Evolutionary conservation across 2,888 invertebrate genomes (phyloP).

Genomic region (Nephrotoma guestfalica): DNA sequence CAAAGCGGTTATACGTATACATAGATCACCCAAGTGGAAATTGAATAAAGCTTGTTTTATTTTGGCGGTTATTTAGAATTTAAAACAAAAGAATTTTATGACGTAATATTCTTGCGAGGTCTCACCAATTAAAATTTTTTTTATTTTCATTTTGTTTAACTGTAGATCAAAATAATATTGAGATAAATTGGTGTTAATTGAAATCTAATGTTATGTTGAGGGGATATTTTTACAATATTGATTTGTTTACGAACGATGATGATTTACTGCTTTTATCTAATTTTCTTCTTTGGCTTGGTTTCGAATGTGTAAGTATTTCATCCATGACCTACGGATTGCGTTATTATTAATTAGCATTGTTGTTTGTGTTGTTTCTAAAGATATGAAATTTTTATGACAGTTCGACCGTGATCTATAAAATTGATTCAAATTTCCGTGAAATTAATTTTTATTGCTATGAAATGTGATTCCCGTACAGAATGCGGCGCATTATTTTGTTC

Average conservation of each 20-base stretch:
- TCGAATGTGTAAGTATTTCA: not conserved
- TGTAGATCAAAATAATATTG: not conserved
- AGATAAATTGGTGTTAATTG: not conserved
- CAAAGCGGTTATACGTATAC: not conserved
- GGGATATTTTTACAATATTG: not conserved
- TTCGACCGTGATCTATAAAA: not conserved
- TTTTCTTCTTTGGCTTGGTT: not conserved
- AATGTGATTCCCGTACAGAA: not conserved
- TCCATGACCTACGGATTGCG: not conserved
- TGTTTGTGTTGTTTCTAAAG: not conserved
- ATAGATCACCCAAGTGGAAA: not conserved
- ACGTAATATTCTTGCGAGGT: too few species aligned
- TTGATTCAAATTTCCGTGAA: not conserved
- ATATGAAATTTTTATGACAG: too few species aligned
- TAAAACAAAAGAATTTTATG: not conserved
- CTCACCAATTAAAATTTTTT: too few species aligned
- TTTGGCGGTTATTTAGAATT: not conserved
- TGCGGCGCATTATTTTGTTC: not conserved
- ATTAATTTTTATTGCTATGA: not conserved
- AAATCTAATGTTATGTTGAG: not conserved
- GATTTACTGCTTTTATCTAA: not conserved
- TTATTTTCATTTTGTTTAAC: too few species aligned
- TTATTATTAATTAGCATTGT: not conserved
- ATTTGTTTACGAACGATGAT: not conserved
- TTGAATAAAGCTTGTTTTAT: not conserved